Base-by-base conservation (phyloP, 1,140 invertebrate genomes). In the Drosophila pseudoananassae region DNA sequence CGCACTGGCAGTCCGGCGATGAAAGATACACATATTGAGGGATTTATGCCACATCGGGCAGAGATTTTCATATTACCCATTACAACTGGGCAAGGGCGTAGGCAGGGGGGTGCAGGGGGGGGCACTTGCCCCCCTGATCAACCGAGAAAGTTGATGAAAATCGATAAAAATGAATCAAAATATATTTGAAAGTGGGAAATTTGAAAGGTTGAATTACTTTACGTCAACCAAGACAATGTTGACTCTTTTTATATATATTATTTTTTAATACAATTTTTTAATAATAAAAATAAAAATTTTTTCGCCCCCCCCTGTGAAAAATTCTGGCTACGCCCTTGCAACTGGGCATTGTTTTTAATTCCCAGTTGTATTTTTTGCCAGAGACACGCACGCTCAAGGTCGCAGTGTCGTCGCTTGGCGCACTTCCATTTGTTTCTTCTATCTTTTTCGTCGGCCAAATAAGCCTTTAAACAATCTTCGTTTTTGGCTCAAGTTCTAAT, bases 401-500 rank as follows among this genome's bases (percentile, higher is more conserved):
- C 82, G 69, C 23, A 38, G 43, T 56, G 47, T 66, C 56, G 56
- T 54, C 43, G 68, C 69, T 54, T 75, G 60, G 72, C 60, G 76
- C 61, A 78, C 58, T 77, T 59, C 57, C 70, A 59, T 50, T 77
- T 76, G 25, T 68, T 60, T 76, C 25, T 46, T 23, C 45, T 74
- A 56, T 73, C 36, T 47, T 38, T 50, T 60, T 55, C 25, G 8
- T 40, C 31, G 10, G 12, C 60, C 38, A 53, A 69, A 69, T 68
- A 69, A 69, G 65, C 66, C 65, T 70, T 69, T 69, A 70, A 68
- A 56, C 64, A 69, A 43, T 70, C 58, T 76, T 69, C 17, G 51
- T 61, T 84, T 81, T 88, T 87, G 82, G 82, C 82, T 78, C 78
- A 78, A 71, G 65, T 88, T 87, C 83, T 87, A 72, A 76, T 78